Base-by-base conservation (phyloP, 2,797 vertebrate species). In the Cossypha polioptera region DNA sequence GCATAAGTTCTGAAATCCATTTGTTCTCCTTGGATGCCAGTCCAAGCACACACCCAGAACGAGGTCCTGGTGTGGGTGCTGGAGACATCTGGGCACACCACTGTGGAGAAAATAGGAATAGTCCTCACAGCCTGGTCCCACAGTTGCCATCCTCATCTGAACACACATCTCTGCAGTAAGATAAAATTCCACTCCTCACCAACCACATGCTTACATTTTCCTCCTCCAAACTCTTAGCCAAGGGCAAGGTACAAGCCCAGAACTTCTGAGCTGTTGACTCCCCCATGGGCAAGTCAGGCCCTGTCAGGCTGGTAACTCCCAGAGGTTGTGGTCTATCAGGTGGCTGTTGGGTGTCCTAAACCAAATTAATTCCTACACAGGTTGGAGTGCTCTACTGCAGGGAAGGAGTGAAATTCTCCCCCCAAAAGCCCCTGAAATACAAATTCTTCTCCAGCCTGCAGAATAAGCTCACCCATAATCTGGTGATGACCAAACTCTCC, bases 41-140 rank as follows among this genome's bases (percentile, higher is more conserved):
- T 59, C 38, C 63, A 68, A 73, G 48, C 0, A 0, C 42, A 51
- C 2, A 3, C 26, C 26, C 9, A 11, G 47, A 89, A 26, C 0
- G 0, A 65, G 35, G 65, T 80, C 35, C 69, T 65, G 31, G 12
- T 28, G 38, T 0, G 4, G 24, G 25, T 58, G 25, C 58, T 63
- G 26, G n/a, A 88, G 24, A 38, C 16, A 66, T 3, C 13, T 0
- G 0, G 25, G 31, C 67, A 79, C 31, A 29, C 2, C 43, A 89
- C 10, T 1, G 5, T 4, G 45, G 31, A 87, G 33, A 35, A 50
- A 80, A 63, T 9, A 61, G 47, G 47, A 80, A 58, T 3, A 19
- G 25, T 29, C 43, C 59, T 48, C 59, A 43, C 35, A 55, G 31
- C 42, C 76, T 53, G 36, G 9, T 31, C 48, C 42, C 33, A 57